Base-by-base conservation (phyloP, 2,888 invertebrate genomes). In the Candidula unifasciata region DNA sequence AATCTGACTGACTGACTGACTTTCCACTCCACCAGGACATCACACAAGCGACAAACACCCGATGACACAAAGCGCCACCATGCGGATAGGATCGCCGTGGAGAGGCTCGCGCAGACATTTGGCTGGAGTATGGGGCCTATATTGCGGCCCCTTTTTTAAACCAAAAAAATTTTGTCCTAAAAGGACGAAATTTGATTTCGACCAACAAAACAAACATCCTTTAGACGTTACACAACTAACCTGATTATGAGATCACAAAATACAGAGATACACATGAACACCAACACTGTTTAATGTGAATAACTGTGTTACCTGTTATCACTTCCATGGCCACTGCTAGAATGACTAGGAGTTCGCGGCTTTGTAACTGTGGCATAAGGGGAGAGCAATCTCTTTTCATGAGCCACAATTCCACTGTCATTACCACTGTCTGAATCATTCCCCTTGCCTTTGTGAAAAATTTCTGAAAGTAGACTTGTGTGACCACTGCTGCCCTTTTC, bases 281-380 rank as follows among this genome's bases (percentile, higher is more conserved):
- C 21, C 5, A 24, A n/a, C 8, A 60, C 60, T 24, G n/a, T n/a
- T 54, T 60, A 3, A 16, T 21, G 21, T 21, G 60, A 60, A 60
- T 21, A 16, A 27, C 91, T 91, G 82, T 33, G 66, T 44, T 52
- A 84, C 84, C 84, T 84, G 60, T 84, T 86, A 84, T 94, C 94
- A 88, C 94, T 94, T 30, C 94, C 94, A 83, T 93, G 93, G 24
- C 94, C 94, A 85, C 94, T 94, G 87, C 93, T 93, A 3, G 94
- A 93, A 87, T 93, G 92, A 83, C 92, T 92, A 18, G 92, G 92
- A 30, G 91, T 90, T 35, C 93, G 87, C 16, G 93, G 94, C 82
- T 93, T 92, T 24, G 94, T 93, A 54, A 94, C 90, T 60, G 93
- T 94, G 60, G 93, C 91, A 87, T 94, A 94, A 0, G 94, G 94